These are phyloP conservation scores for Spisula solida DNA, from an alignment of 2,888 invertebrate species.

Conservation along the genomic window DNA sequence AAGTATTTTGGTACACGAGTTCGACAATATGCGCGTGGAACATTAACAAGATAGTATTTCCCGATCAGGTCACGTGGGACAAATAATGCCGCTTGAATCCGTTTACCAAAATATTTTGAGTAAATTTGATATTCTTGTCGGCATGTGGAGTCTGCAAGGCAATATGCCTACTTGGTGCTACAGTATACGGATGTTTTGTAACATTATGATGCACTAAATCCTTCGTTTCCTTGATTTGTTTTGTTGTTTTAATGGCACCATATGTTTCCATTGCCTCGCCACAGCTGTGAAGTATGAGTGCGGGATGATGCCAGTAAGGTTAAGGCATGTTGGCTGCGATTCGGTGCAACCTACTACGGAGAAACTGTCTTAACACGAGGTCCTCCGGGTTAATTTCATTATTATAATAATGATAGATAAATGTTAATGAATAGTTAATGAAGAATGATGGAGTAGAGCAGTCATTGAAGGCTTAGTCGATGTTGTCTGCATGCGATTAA, in stretches of 20 bases:
- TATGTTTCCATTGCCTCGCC: not conserved
- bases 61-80: constrained; percentile 15
- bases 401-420: no score
- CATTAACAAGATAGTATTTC: constrained; percentile 47
- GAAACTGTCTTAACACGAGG: not conserved
- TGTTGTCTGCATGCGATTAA: no score
- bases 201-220: constrained; percentile 46
- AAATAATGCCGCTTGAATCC: not conserved
- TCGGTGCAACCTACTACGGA: not conserved
- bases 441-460: no score
- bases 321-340: not conserved
- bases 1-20: constrained; percentile 41
- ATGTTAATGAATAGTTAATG: no score
- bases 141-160: constrained; percentile 18
- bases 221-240: constrained; percentile 36
- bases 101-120: constrained; percentile 39
- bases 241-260: constrained; percentile 24
- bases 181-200: constrained; percentile 34
- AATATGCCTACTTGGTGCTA: constrained; percentile 34
- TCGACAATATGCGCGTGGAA: constrained; percentile 45
- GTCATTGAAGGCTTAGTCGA: no score
- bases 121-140: constrained; percentile 46
- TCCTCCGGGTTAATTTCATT: not conserved
- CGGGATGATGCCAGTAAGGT: not conserved
- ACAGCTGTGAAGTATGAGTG: not conserved